Conservation (phyloP, 2,113 vertebrate genomes). For the Oceanites oceanicus region DNA sequence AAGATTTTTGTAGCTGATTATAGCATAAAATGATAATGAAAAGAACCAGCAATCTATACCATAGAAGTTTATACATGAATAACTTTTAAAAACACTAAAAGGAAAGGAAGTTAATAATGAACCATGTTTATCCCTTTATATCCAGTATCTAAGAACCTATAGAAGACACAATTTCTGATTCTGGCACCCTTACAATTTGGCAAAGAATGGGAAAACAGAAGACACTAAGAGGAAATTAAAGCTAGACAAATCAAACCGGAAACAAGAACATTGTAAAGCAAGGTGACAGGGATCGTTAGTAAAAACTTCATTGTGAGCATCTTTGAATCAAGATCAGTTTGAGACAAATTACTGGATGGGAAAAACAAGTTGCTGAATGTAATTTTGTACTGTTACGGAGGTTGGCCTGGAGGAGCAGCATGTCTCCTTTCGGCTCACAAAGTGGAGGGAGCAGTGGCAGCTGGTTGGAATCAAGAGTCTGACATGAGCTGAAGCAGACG, state of each 20-base stretch:
- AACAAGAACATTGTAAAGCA: not conserved
- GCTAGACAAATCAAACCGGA: not conserved
- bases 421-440: not conserved
- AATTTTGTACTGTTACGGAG: not conserved
- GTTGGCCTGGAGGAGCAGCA: not conserved
- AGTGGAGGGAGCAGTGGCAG: not conserved
- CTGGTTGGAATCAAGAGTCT: not conserved
- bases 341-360: not conserved
- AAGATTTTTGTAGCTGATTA: not conserved
- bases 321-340: not conserved
- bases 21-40: not conserved
- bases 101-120: not conserved
- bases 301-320: not conserved
- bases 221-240: not conserved
- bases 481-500: not conserved
- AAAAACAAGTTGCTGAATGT: fast-evolving
- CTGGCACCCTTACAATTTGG: not conserved
- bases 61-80: not conserved
- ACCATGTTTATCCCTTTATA: not conserved
- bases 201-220: not conserved
- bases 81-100: not conserved
- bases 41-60: not conserved
- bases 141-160: not conserved
- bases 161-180: not conserved
- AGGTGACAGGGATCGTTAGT: not conserved